Evolutionary conservation across 2,888 invertebrate genomes (phyloP).

Genomic region (Bugulina stolonifera): DNA sequence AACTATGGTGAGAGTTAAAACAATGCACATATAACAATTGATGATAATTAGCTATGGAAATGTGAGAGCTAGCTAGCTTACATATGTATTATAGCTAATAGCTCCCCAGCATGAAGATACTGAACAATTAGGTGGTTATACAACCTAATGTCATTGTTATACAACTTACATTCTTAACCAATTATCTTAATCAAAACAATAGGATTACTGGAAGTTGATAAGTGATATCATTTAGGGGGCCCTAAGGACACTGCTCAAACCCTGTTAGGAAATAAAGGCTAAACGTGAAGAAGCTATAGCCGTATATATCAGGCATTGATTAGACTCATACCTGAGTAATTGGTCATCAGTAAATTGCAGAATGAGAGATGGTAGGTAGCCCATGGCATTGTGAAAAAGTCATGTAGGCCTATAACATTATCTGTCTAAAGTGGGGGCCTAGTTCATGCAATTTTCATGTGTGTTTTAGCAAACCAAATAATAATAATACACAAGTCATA

Average conservation of each 20-base stretch:
- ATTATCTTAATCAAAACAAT: conserved; percentile 26
- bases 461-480: too few relatives aligned
- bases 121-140: neutral
- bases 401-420: too few relatives aligned
- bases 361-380: too few relatives aligned
- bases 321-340: conserved; percentile 17
- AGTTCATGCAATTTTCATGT: too few relatives aligned
- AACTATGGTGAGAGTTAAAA: neutral
- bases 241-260: neutral
- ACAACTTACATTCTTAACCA: conserved; percentile 18
- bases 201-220: neutral
- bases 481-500: too few relatives aligned
- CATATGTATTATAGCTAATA: too few relatives aligned
- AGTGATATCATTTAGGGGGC: neutral
- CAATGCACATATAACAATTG: conserved; percentile 9
- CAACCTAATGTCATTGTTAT: conserved; percentile 20
- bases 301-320: conserved; percentile 14
- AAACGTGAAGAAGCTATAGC: too few relatives aligned
- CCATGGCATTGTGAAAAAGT: too few relatives aligned
- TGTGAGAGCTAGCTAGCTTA: too few relatives aligned
- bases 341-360: too few relatives aligned
- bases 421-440: too few relatives aligned
- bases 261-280: too few relatives aligned
- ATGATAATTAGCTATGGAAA: neutral
- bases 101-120: conserved; percentile 13